Conservation (phyloP, 2,113 vertebrate species). For the Peromyscus californicus region DNA sequence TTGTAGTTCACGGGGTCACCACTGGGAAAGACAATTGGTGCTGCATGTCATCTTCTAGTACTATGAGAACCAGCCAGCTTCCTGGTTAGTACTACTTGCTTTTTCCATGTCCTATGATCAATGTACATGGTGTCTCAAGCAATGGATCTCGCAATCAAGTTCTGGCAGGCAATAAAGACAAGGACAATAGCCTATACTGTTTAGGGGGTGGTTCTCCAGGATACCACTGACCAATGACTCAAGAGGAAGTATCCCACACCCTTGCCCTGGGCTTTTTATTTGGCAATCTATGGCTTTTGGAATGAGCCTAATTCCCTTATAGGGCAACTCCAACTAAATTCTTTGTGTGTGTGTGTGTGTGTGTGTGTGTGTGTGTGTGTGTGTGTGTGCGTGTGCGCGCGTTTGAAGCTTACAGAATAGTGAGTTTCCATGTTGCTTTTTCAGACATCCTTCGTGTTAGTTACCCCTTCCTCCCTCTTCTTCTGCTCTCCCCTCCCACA, state of each 20-base stretch:
- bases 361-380: neutral
- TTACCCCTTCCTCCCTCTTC: neutral
- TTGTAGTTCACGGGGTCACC: neutral
- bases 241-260: neutral
- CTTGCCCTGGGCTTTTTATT: neutral
- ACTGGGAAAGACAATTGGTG: neutral
- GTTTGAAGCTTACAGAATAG: neutral
- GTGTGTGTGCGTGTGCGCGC: neutral
- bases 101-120: neutral
- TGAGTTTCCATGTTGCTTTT: neutral
- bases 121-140: neutral
- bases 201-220: neutral
- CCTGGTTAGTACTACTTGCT: neutral
- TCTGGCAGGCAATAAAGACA: neutral
- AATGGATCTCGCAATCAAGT: neutral
- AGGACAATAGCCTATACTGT: neutral
- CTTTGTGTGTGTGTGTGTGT: no score
- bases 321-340: neutral
- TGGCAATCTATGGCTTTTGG: neutral
- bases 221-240: neutral
- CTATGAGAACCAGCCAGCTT: neutral
- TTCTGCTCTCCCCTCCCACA: neutral
- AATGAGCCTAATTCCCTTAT: neutral
- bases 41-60: neutral
- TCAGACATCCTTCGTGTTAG: neutral